Evolutionary conservation across 2,113 vertebrate genomes (phyloP).

Genomic region (Kobus ellipsiprymnus): DNA sequence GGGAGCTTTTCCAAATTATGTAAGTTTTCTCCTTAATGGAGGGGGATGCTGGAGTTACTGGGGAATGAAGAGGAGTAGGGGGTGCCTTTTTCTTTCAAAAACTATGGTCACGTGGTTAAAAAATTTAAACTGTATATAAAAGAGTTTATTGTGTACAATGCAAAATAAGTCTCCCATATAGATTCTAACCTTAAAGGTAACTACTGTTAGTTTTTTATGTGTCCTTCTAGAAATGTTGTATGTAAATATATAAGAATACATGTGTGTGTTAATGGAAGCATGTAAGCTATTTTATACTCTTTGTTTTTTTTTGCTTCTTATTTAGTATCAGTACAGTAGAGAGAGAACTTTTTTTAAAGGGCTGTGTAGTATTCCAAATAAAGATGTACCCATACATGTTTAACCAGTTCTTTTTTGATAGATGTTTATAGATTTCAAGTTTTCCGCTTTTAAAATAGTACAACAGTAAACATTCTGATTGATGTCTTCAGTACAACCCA

Average conservation of each 20-base stretch:
- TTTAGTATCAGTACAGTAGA: neutral
- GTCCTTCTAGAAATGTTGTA: neutral
- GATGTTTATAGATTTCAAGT: neutral
- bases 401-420: constrained; percentile 9
- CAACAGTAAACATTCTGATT: neutral
- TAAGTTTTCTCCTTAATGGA: neutral
- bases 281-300: neutral
- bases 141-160: neutral
- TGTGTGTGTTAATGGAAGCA: neutral
- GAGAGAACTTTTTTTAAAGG: neutral
- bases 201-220: neutral
- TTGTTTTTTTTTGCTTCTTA: neutral
- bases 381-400: neutral
- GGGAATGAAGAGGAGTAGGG: neutral
- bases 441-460: neutral
- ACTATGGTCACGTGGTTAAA: neutral
- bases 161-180: neutral
- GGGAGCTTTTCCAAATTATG: neutral
- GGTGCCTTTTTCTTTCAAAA: neutral
- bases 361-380: neutral
- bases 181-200: neutral
- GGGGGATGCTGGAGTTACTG: neutral
- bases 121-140: neutral
- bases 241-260: neutral
- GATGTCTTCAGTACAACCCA: neutral